phyloP scores from a whole-genome alignment of 1,140 invertebrate species.

The Reticulitermes speratus region DNA sequence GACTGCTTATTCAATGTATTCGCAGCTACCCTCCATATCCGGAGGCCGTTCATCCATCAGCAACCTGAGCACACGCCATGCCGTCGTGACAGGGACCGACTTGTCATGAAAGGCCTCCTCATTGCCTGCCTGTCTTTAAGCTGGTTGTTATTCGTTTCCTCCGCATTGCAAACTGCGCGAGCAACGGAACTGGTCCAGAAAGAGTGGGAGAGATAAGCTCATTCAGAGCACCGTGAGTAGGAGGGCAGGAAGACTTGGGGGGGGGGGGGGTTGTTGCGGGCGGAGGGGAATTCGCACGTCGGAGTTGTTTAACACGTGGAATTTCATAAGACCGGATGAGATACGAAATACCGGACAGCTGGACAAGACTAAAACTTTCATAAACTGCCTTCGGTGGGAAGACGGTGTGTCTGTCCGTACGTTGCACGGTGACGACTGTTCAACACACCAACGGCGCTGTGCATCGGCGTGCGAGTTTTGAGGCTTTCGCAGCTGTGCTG shows the following conservation, averaged over 20 bases:
- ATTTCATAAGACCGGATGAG: neutral
- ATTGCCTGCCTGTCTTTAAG: neutral
- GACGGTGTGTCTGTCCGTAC: no score
- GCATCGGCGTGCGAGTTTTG: no score
- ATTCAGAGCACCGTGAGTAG: no score
- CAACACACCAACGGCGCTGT: no score
- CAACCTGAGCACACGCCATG: no score
- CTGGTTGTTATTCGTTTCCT: neutral
- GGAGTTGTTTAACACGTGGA: neutral
- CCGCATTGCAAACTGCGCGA: neutral
- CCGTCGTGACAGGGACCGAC: no score
- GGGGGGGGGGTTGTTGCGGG: neutral
- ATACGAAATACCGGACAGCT: slow-evolving; percentile 11
- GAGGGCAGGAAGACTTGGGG: neutral
- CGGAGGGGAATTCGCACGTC: neutral
- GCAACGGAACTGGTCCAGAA: neutral
- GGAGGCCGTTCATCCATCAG: no score
- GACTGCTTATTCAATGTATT: no score
- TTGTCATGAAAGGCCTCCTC: neutral
- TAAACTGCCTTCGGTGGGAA: no score
- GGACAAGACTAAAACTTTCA: neutral
- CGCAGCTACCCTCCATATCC: no score
- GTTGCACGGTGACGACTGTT: no score
- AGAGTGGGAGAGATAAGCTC: neutral
- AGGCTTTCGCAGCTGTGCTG: no score